Percentiles rank a stretch among this genome's conserved stretches.
Conservation (phyloP, 2,888 invertebrate genomes). For the Frankliniella fusca region DNA sequence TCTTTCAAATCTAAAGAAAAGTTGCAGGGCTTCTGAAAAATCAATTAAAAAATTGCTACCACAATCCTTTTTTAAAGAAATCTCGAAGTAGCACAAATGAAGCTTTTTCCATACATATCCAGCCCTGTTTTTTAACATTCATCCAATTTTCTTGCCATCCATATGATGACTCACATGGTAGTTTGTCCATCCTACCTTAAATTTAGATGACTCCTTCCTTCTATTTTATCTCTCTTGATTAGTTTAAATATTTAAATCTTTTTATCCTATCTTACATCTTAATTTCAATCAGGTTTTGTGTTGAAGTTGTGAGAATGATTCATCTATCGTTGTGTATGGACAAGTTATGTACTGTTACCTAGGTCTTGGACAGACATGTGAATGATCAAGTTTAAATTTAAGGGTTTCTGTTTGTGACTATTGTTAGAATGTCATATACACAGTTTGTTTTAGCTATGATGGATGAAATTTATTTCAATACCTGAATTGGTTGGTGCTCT, state of each 20-base stretch:
- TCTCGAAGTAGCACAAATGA: neutral
- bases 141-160: constrained; percentile 18
- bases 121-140: neutral
- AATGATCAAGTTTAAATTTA: constrained; percentile 7
- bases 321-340: neutral
- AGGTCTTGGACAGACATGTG: neutral
- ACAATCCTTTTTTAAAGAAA: no score
- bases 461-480: no score
- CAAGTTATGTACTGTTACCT: neutral
- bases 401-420: constrained; percentile 15
- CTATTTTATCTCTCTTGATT: neutral
- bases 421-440: neutral
- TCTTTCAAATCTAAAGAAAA: no score
- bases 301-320: neutral
- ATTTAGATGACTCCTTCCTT: neutral
- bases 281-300: neutral
- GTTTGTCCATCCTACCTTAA: neutral
- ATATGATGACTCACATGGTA: neutral
- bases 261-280: neutral
- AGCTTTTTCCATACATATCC: neutral
- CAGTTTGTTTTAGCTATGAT: no score
- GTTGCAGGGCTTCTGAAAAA: no score
- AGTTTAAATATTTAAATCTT: neutral
- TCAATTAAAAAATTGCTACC: no score
- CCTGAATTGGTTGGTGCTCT: no score